Base-by-base conservation (phyloP, 2,113 vertebrate genomes). In the Candoia aspera region DNA sequence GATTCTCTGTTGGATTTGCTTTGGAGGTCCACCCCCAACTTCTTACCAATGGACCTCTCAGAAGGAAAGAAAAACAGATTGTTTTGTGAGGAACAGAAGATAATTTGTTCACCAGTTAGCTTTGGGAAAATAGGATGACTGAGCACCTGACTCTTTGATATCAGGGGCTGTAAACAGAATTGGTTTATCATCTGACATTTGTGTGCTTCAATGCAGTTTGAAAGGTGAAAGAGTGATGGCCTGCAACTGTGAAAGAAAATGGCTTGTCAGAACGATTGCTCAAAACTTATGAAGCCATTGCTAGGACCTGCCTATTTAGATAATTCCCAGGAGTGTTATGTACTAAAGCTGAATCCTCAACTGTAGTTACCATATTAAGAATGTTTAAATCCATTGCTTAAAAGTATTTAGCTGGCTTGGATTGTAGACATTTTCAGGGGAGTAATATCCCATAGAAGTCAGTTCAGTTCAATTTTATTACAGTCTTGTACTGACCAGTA, bases 121-220 rank as follows among this genome's bases (percentile, higher is more conserved):
- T 88, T 58, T 85, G 86, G 90, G 73, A 68, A 85, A 92, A 89
- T n/a, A 60, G 91, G 58, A 84, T 85, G 90, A 68, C 49, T 91
- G 86, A 91, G 62, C 46, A 46, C 49, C 89, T 84, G 46, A 91
- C 86, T 49, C 46, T 84, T 85, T 91, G 73, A 88, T 42, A 57
- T 42, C 57, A 55, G 55, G 54, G 26, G 17, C 79, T 91, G 86
- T 88, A 58, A 62, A 85, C 60, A 84, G 58, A 93, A 93, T 91
- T 93, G 90, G 58, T 91, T 93, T 84, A 90, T 88, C 88, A 87
- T 73, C 83, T 90, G 62, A 92, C 89, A 87, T 87, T 92, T 89
- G 79, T 84, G 58, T 55, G n/a, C 42, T 86, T 88, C 46, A 84
- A 33, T 59, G 84, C 53, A 85, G 58, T 91, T 64, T 91, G 73